Percentiles rank a stretch among this genome's conserved stretches.
These are phyloP conservation scores for Pseudotriccus pelzelni DNA, from an alignment of 2,797 vertebrate species.

Conservation along the genomic window DNA sequence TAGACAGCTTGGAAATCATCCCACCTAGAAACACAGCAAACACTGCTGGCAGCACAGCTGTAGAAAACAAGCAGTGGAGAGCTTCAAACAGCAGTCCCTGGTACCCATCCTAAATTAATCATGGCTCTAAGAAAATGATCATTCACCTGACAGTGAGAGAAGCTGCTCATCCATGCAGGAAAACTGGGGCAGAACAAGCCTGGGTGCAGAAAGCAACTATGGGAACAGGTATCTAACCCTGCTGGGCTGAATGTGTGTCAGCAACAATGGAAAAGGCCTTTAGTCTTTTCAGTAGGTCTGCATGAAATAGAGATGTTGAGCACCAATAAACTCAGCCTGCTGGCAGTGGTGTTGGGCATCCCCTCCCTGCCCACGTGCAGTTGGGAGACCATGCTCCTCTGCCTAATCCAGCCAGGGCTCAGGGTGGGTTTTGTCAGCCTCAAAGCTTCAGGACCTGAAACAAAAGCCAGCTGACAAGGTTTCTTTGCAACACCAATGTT, in stretches of 20 bases:
- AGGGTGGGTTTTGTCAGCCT: rapidly evolving
- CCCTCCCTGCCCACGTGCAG: background rate
- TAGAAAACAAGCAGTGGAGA: background rate
- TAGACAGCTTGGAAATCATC: background rate
- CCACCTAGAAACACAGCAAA: background rate
- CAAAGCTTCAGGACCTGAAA: background rate
- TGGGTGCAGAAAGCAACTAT: background rate
- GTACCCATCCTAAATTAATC: background rate
- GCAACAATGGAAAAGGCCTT: background rate
- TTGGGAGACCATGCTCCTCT: rapidly evolving
- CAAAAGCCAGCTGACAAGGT: background rate
- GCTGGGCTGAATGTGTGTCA: background rate
- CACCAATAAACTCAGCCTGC: background rate
- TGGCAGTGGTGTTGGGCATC: rapidly evolving
- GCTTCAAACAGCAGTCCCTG: background rate
- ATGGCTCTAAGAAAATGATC: background rate
- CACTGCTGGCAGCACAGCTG: rapidly evolving
- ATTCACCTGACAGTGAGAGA: background rate
- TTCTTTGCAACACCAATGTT: background rate
- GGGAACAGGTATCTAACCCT: rapidly evolving
- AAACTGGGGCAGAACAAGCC: background rate
- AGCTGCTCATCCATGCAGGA: background rate
- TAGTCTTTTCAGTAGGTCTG: background rate
- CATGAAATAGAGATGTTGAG: rapidly evolving
- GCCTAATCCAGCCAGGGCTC: background rate